A percentile compares a stretch with the other conserved stretches of the same genome.
Evolutionary conservation across 2,113 vertebrate species (phyloP).

Genomic region (Myiozetetes cayanensis): DNA sequence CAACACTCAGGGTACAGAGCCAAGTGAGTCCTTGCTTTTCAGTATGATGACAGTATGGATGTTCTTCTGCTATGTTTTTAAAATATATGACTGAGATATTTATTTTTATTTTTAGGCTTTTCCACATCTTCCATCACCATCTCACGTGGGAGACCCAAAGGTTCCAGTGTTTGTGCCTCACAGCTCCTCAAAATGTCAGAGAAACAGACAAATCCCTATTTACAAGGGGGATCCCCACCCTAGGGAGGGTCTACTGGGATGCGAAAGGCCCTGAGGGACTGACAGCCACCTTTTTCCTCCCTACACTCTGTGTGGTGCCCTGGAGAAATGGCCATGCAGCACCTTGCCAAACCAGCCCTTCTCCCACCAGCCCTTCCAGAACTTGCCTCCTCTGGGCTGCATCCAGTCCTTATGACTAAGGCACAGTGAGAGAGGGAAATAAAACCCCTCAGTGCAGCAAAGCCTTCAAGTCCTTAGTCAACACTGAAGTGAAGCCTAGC

Average conservation of each 20-base stretch:
- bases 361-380: neutral
- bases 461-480: neutral
- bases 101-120: neutral
- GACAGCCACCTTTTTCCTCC: neutral
- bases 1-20: fast-evolving
- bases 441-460: neutral
- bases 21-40: neutral
- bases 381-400: neutral
- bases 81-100: neutral
- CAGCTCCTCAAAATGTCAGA: neutral
- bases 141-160: neutral
- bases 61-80: neutral
- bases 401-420: neutral
- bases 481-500: neutral
- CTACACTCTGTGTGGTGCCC: neutral
- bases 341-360: neutral
- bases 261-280: neutral
- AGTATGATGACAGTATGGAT: neutral
- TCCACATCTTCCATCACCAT: neutral
- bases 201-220: neutral
- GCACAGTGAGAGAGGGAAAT: neutral
- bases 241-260: neutral
- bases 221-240: neutral
- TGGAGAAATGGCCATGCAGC: neutral
- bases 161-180: fast-evolving